These are phyloP conservation scores for Acanthornis magna DNA, from an alignment of 2,797 vertebrate species.

Conservation along the genomic window DNA sequence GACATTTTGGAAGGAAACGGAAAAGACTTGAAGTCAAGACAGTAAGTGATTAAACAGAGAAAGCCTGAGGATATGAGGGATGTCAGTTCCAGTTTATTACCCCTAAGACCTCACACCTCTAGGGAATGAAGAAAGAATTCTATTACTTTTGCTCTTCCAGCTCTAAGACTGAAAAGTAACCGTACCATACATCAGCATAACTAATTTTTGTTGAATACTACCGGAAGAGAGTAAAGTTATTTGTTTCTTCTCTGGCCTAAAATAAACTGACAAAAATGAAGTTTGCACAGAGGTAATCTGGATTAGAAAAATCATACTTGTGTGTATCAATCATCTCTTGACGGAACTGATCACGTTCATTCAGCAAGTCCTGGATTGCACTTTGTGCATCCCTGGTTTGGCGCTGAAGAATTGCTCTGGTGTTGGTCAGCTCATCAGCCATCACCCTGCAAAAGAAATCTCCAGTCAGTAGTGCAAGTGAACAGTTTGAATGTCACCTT, in stretches of 20 bases:
- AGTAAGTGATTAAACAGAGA: not conserved
- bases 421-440: constrained; percentile 92
- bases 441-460: constrained; percentile 84
- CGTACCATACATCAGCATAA: not conserved
- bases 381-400: constrained; percentile 92
- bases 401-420: constrained; percentile 86
- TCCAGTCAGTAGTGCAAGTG: not conserved
- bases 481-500: not conserved
- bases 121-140: not conserved
- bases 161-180: not conserved
- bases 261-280: not conserved
- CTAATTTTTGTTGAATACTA: not conserved
- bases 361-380: constrained; percentile 91
- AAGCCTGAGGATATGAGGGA: not conserved
- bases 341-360: constrained; percentile 89
- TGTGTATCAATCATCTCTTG: constrained; percentile 89
- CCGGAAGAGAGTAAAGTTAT: not conserved
- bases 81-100: not conserved
- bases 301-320: constrained; percentile 76
- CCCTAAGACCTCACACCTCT: not conserved
- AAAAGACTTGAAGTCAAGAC: not conserved
- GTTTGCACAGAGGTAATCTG: not conserved
- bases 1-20: not conserved
- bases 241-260: not conserved
- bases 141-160: not conserved